Evolutionary conservation across 2,888 invertebrate genomes (phyloP).

Genomic region (Drosophila algonquin): DNA sequence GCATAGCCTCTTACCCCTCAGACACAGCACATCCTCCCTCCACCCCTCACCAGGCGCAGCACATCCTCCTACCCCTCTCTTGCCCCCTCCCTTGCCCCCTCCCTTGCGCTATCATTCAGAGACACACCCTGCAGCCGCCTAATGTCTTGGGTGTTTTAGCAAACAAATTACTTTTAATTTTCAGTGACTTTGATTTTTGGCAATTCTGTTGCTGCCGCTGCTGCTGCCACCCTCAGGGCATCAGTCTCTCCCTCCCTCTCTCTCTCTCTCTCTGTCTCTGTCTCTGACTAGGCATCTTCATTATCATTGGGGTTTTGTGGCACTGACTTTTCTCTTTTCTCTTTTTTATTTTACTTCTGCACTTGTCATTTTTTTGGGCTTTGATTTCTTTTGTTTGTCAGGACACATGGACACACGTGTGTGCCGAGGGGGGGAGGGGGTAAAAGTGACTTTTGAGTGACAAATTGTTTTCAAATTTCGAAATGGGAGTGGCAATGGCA

Average conservation of each 20-base stretch:
- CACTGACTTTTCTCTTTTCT: background rate
- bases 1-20: background rate
- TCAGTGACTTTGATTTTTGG: slow-evolving; percentile 79
- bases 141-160: slow-evolving; percentile 74
- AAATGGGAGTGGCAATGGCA: slow-evolving; percentile 35
- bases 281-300: slow-evolving; percentile 74
- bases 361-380: slow-evolving; percentile 70
- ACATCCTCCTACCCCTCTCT: background rate
- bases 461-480: slow-evolving; percentile 80
- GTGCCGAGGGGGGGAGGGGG: slow-evolving; percentile 13
- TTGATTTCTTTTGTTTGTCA: slow-evolving; percentile 51
- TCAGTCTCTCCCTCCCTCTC: background rate
- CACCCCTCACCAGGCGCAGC: no score
- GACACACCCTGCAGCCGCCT: slow-evolving; percentile 16
- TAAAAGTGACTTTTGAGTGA: slow-evolving; percentile 79
- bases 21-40: background rate
- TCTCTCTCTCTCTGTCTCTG: background rate
- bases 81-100: no score
- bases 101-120: no score
- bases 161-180: slow-evolving; percentile 81
- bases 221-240: background rate
- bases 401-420: slow-evolving; percentile 34
- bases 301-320: slow-evolving; percentile 55
- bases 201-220: slow-evolving; percentile 19
- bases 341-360: slow-evolving; percentile 42